These are phyloP conservation scores for Tipula confusa DNA, from an alignment of 2,888 invertebrate genomes.

Conservation along the genomic window DNA sequence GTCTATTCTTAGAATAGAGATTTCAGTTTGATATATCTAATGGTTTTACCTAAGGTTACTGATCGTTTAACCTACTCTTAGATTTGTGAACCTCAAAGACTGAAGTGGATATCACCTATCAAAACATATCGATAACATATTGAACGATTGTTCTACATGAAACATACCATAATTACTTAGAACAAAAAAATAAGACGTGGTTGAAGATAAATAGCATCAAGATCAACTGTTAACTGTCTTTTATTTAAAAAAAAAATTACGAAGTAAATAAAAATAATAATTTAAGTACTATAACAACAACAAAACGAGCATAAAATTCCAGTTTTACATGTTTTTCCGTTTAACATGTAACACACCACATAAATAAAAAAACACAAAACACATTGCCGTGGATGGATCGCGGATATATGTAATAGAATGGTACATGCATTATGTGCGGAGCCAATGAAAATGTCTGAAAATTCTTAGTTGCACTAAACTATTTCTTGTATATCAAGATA, in stretches of 20 bases:
- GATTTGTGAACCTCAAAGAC: too few species aligned
- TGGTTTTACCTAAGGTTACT: too few species aligned
- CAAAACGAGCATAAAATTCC: background rate
- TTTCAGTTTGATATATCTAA: too few species aligned
- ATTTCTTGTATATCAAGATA: background rate
- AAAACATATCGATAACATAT: background rate
- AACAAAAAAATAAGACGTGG: background rate
- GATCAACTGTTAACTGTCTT: background rate
- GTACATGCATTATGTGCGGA: background rate
- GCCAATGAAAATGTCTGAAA: background rate
- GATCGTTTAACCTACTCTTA: too few species aligned
- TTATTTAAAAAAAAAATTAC: background rate
- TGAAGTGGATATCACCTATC: too few species aligned
- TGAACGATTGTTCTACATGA: background rate
- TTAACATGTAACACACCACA: background rate
- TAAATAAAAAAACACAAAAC: too few species aligned
- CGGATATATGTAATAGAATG: background rate
- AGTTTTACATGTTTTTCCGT: conserved; percentile 20
- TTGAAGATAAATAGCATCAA: background rate
- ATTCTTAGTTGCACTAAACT: background rate
- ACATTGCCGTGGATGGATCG: background rate
- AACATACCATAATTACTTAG: background rate
- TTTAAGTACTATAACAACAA: background rate
- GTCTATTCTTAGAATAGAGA: too few species aligned
- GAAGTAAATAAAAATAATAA: background rate